Conservation (phyloP, 2,888 invertebrate species). For the Aporophyla lueneburgensis region DNA sequence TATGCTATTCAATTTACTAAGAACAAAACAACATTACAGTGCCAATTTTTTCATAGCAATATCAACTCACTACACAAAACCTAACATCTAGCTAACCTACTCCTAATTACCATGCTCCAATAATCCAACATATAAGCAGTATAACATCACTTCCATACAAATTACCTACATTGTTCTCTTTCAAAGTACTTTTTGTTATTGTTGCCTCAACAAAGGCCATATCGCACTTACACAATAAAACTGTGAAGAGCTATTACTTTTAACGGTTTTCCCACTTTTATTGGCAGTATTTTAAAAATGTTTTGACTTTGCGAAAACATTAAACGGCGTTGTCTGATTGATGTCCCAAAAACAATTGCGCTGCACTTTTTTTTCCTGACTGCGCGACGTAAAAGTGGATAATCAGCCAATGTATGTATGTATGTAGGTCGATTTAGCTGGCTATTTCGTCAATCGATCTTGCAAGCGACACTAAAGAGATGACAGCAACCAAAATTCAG, state of each 20-base stretch:
- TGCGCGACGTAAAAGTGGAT: no score
- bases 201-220: constrained; percentile 53
- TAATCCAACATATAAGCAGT: neutral
- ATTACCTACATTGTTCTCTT: constrained; percentile 58
- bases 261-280: constrained; percentile 44
- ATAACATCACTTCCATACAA: constrained; percentile 31
- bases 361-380: neutral
- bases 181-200: constrained; percentile 53
- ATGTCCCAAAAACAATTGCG: neutral
- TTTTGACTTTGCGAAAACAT: constrained; percentile 26
- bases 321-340: constrained; percentile 18
- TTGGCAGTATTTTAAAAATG: constrained; percentile 51
- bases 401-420: no score
- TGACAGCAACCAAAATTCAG: no score
- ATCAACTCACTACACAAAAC: neutral
- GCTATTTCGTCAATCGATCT: no score
- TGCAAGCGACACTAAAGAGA: no score
- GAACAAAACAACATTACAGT: neutral
- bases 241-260: constrained; percentile 53
- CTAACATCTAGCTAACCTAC: neutral
- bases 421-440: no score
- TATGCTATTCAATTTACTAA: neutral
- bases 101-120: constrained; percentile 29
- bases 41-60: neutral
- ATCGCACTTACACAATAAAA: constrained; percentile 56